Evolutionary conservation across 1,140 invertebrate genomes (phyloP), one percentile per base, ranked within the genome.

Genomic region (Procambarus clarkii): DNA sequence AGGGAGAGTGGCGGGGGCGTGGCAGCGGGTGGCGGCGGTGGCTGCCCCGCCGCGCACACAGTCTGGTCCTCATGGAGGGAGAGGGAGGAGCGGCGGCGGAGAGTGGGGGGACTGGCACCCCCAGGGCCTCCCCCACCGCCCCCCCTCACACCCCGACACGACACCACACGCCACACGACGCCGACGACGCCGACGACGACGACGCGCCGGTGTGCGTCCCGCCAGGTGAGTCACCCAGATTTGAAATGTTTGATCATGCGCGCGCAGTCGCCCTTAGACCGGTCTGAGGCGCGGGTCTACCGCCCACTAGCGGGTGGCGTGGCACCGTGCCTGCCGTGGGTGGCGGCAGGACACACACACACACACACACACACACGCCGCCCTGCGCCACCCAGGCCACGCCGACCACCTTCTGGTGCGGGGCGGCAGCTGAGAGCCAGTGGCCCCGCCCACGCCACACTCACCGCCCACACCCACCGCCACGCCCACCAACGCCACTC

Each of bases 21-120:
- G 88, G 81, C 69, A 64, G 81, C 71, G 81, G 82, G 88, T 74
- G 34, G 79, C 64, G 88, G 71, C 64, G 88, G 71, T 91, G 79
- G 88, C 48, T 60, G 88, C 76, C 88, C 69, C 71, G 88, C 88
- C 79, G 80, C 88, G 77, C 88, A 83, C 88, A 90, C 88, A 90
- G 88, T 90, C 80, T 83, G 81, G 88, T 83, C 64, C 80, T 58
- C 64, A 90, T 90, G 81, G 88, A 91, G 46, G 48, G 74, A 78
- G 88, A 81, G 71, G 88, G 88, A 91, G 81, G 64, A 85, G 88
- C 74, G 69, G 77, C 77, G 77, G 81, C 88, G 76, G 81, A 78
- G 74, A 34, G 34, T 34, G 88, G 85, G 82, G 88, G 54, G n/a
- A 48, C 71, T 50, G 85, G 88, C 48, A 46, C 88, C 82, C 82